phyloP scores from a whole-genome alignment of 2,888 invertebrate species.

The Brachyopa scutellaris region DNA sequence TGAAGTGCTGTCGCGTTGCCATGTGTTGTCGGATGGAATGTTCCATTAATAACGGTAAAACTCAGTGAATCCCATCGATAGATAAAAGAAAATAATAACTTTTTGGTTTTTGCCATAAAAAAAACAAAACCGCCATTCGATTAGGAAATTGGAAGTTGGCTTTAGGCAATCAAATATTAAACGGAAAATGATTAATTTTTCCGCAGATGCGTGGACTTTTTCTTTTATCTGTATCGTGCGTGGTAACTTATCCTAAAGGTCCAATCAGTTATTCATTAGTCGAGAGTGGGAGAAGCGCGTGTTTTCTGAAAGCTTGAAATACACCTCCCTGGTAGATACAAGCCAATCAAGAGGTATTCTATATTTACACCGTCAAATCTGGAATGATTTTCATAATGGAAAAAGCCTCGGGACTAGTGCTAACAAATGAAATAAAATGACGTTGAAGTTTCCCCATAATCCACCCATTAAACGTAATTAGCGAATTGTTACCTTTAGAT shows the following conservation, averaged over 20 bases:
- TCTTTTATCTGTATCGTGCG: not conserved
- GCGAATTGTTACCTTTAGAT: not conserved
- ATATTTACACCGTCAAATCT: too few relatives aligned
- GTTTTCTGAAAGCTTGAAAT: too few relatives aligned
- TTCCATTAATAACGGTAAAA: constrained; percentile 12
- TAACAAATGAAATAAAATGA: too few relatives aligned
- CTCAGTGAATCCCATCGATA: not conserved
- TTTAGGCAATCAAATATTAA: not conserved
- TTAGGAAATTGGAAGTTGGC: not conserved
- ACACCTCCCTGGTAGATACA: too few relatives aligned
- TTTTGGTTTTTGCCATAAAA: not conserved
- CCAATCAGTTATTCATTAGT: not conserved
- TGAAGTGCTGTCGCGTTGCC: too few relatives aligned
- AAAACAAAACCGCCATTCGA: too few relatives aligned
- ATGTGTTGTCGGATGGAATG: constrained; percentile 5
- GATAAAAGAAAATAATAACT: not conserved
- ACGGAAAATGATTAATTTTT: constrained; percentile 10
- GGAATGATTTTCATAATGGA: too few relatives aligned
- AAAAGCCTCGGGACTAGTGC: too few relatives aligned
- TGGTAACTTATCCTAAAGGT: not conserved
- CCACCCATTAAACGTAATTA: not conserved
- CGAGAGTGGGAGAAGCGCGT: not conserved
- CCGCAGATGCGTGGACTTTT: not conserved
- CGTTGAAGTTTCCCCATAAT: too few relatives aligned
- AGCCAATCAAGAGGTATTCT: too few relatives aligned